These are phyloP conservation scores for Paradoxurus hermaphroditus DNA, from an alignment of 2,113 vertebrate genomes.

Conservation along the genomic window DNA sequence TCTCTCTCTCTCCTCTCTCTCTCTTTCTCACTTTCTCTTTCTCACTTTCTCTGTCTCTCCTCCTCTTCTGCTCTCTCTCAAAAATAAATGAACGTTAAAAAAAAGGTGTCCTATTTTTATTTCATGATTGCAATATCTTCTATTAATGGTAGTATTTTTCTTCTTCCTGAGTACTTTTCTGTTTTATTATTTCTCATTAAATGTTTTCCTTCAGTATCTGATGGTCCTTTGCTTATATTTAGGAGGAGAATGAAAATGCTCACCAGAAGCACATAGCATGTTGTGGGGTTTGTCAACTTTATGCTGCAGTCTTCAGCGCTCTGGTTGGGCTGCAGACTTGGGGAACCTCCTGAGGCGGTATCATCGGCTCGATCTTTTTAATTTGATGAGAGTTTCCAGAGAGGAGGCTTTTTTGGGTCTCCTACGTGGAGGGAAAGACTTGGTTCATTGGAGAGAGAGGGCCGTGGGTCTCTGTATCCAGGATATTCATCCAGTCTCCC, in stretches of 20 bases:
- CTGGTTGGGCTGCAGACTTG: not conserved
- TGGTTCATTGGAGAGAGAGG: not conserved
- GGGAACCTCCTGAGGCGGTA: not conserved
- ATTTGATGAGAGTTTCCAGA: not conserved
- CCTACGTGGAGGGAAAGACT: not conserved
- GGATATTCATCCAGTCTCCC: not conserved
- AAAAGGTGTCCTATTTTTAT: not conserved
- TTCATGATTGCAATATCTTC: not conserved
- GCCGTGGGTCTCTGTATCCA: not conserved
- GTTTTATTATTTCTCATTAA: not conserved
- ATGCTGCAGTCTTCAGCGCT: not conserved
- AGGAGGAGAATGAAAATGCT: not conserved
- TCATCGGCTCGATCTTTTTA: not conserved
- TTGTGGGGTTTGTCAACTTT: not conserved
- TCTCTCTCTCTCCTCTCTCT: too few species aligned
- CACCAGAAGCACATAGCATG: not conserved
- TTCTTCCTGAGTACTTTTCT: not conserved
- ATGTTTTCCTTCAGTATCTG: not conserved
- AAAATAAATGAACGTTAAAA: too few species aligned
- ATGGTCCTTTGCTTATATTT: not conserved
- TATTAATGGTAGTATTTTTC: not conserved
- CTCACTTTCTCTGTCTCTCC: too few species aligned
- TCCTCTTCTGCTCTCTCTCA: too few species aligned
- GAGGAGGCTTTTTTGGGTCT: not conserved
- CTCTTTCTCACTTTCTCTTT: too few species aligned